These are phyloP conservation scores for Aricia agestis DNA, from an alignment of 1,140 invertebrate species.

Conservation along the genomic window DNA sequence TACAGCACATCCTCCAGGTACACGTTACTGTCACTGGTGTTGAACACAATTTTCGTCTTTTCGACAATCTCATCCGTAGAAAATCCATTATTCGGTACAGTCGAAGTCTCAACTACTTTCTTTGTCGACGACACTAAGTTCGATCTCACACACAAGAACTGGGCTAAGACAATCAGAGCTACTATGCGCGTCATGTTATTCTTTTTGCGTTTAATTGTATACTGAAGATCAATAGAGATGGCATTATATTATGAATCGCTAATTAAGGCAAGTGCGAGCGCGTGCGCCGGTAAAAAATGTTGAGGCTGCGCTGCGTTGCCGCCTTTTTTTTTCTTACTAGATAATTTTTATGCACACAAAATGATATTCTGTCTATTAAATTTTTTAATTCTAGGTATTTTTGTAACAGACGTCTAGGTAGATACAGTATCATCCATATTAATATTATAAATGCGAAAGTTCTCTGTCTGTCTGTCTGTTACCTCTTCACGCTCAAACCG, in stretches of 20 bases:
- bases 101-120: conserved; percentile 27
- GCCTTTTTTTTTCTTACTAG: background rate
- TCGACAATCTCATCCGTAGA: conserved; percentile 19
- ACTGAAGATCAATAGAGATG: conserved; percentile 32
- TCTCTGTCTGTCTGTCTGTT: no score
- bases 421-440: no score
- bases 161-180: conserved; percentile 20
- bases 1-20: conserved; percentile 61
- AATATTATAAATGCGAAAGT: no score
- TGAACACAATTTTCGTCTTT: conserved; percentile 24
- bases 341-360: no score
- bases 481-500: no score
- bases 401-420: no score
- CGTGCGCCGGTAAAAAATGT: conserved; percentile 1
- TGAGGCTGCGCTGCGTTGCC: background rate
- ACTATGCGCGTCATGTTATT: conserved; percentile 34
- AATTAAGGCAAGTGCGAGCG: conserved; percentile 10
- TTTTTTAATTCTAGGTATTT: no score
- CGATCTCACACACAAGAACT: conserved; percentile 20
- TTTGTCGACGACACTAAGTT: conserved; percentile 32
- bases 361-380: no score
- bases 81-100: conserved; percentile 20
- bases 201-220: conserved; percentile 25
- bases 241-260: conserved; percentile 44
- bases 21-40: conserved; percentile 36